Evolutionary conservation across 1,140 invertebrate species (phyloP).

Genomic region (Musca domestica): DNA sequence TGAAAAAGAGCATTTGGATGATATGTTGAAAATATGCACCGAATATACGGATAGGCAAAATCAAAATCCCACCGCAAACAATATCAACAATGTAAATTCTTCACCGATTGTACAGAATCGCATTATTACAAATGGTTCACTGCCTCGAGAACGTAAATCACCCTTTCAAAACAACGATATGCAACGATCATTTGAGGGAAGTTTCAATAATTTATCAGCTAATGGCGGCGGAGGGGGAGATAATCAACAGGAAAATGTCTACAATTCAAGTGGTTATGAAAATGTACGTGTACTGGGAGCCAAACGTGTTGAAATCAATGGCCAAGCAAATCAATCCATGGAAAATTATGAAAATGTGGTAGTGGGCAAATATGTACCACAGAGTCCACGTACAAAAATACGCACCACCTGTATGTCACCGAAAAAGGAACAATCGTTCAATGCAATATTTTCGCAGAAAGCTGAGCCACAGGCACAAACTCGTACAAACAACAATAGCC

Average conservation of each 20-base stretch:
- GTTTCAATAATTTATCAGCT: slow-evolving; percentile 33
- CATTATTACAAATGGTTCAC: slow-evolving; percentile 84
- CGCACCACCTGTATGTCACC: slow-evolving; percentile 52
- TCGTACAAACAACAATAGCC: slow-evolving; percentile 37
- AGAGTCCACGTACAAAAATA: slow-evolving; percentile 51
- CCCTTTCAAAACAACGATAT: slow-evolving; percentile 44
- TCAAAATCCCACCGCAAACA: slow-evolving; percentile 24
- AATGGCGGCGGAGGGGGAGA: neutral
- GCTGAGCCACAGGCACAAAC: slow-evolving; percentile 29
- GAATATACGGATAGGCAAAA: slow-evolving; percentile 80
- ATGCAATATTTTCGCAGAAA: slow-evolving; percentile 32
- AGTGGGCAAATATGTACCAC: slow-evolving; percentile 46
- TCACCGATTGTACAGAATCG: slow-evolving; percentile 61
- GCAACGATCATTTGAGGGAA: slow-evolving; percentile 27
- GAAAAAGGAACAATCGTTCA: slow-evolving; percentile 46
- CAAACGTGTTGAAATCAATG: slow-evolving; percentile 50
- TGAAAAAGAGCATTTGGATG: slow-evolving; percentile 79
- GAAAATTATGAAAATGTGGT: slow-evolving; percentile 43
- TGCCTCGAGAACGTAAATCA: slow-evolving; percentile 74
- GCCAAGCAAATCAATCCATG: slow-evolving; percentile 33
- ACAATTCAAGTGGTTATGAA: slow-evolving; percentile 44
- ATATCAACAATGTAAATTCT: slow-evolving; percentile 39
- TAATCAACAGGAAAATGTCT: neutral
- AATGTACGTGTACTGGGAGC: slow-evolving; percentile 46
- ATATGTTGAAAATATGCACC: slow-evolving; percentile 88